Evolutionary conservation across 1,140 invertebrate species (phyloP).

Genomic region (Alviniconcha marisindica): DNA sequence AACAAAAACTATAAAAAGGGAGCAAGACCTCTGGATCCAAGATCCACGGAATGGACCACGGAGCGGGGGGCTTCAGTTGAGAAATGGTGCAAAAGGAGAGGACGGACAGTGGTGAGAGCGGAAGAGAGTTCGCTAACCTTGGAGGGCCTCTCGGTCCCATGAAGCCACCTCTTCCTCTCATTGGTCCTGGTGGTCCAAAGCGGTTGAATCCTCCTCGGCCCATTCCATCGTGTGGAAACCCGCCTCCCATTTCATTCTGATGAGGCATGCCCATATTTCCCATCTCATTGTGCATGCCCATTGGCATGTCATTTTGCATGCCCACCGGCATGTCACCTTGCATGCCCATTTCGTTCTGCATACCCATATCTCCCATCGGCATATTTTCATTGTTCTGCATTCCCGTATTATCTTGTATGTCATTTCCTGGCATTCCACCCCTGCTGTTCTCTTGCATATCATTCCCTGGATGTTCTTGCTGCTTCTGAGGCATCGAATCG

Average conservation of each 20-base stretch:
- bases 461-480: conserved; percentile 29
- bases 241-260: conserved; percentile 31
- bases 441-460: conserved; percentile 19
- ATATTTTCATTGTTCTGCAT: conserved; percentile 16
- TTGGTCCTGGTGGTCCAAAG: conserved; percentile 43
- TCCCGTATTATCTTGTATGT: conserved; percentile 35
- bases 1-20: too few species aligned
- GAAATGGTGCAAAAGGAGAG: too few species aligned
- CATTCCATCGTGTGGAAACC: conserved; percentile 20
- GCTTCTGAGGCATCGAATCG: conserved; percentile 7
- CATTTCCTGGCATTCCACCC: conserved; percentile 22
- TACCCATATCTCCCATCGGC: conserved; percentile 31
- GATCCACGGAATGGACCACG: too few species aligned
- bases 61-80: too few species aligned
- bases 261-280: conserved; percentile 37
- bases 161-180: conserved; percentile 49
- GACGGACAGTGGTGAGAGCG: too few species aligned
- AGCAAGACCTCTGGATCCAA: too few species aligned
- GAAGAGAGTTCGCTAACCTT: neutral
- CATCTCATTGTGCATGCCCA: conserved; percentile 37
- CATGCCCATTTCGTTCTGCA: conserved; percentile 33
- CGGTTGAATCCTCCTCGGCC: conserved; percentile 46
- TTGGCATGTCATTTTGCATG: conserved; percentile 39
- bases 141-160: conserved; percentile 48
- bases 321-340: conserved; percentile 30